Evolutionary conservation across 2,888 invertebrate species (phyloP).

Genomic region (Drosophila fulvimacula): DNA sequence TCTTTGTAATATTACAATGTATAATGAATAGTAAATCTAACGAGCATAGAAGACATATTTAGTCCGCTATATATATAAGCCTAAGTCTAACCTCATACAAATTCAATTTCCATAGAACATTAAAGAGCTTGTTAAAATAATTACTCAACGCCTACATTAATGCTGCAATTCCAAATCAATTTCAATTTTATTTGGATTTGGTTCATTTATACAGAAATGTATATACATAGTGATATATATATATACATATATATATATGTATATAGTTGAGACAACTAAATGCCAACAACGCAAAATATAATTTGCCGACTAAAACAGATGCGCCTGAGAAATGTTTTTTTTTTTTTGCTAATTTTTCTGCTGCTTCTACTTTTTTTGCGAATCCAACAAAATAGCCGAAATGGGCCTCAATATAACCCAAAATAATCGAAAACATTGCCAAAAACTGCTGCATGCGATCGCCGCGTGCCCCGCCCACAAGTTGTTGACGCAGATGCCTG

Average conservation of each 20-base stretch:
- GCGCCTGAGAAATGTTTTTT: slow-evolving; percentile 52
- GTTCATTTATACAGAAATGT: slow-evolving; percentile 15
- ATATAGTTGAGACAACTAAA: slow-evolving; percentile 36
- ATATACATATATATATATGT: slow-evolving; percentile 15
- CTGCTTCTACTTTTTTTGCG: slow-evolving; percentile 20
- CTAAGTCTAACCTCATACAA: background rate
- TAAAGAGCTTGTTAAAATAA: slow-evolving; percentile 6
- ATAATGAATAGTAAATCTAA: too few species aligned
- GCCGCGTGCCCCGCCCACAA: slow-evolving; percentile 66
- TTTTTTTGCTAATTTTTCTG: slow-evolving; percentile 20
- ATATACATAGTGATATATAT: slow-evolving; percentile 12
- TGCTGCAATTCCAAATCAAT: slow-evolving; percentile 25
- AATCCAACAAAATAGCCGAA: slow-evolving; percentile 59
- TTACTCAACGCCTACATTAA: slow-evolving; percentile 18
- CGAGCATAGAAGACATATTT: background rate
- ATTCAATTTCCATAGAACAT: background rate
- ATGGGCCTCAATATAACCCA: slow-evolving; percentile 52
- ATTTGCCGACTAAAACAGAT: slow-evolving; percentile 58
- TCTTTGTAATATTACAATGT: too few species aligned
- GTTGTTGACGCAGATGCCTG: slow-evolving; percentile 62
- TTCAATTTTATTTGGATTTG: slow-evolving; percentile 13
- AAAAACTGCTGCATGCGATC: slow-evolving; percentile 63
- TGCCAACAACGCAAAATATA: slow-evolving; percentile 75
- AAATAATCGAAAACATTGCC: slow-evolving; percentile 47
- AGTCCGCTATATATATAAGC: background rate